Evolutionary conservation across 2,113 vertebrate genomes (phyloP), one percentile per base, ranked within the genome.

Genomic region (Callopanchax toddi): DNA sequence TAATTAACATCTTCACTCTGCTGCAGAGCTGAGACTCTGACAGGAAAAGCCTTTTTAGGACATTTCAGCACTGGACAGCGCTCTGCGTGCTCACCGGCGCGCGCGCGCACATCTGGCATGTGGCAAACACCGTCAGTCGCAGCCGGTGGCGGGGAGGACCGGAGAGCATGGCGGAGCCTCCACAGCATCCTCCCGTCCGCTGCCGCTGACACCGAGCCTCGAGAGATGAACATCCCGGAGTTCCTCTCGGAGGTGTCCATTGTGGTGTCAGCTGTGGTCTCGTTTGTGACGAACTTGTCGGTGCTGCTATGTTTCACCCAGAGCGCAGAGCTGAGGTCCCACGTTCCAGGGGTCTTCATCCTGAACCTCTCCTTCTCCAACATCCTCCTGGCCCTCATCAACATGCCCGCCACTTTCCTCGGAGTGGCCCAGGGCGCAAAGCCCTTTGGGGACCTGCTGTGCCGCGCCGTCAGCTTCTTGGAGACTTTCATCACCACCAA

Each of bases 31-130:
- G 53, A 40, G 29, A 20, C 32, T 12, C 15, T 23, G 55, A 51
- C 37, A 29, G 37, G 23, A 52, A n/a, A 48, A 46, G 21, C 37
- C 23, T 23, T 43, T 3, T 67, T 36, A 37, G 32, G 63, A 29
- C 16, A 50, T 75, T 91, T 92, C 94, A 95, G 93, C 88, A 95
- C 93, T 78, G 94, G 94, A 93, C 91, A 95, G 94, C 60, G 42
- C 56, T 0, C 62, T 42, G 39, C 23, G 2, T 8, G 44, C 39
- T 45, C 54, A 11, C 18, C 20, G 44, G 59, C 45, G 43, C 26
- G 45, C 26, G 39, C 29, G 50, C 29, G 25, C 20, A 2, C n/a
- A 6, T 60, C 11, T 52, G 65, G 37, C 60, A 56, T 25, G 70
- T 70, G 67, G 54, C 54, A 46, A 39, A 57, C 52, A 34, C 54